Conservation (phyloP, 2,888 invertebrate species). For the Drosophila affinis region DNA sequence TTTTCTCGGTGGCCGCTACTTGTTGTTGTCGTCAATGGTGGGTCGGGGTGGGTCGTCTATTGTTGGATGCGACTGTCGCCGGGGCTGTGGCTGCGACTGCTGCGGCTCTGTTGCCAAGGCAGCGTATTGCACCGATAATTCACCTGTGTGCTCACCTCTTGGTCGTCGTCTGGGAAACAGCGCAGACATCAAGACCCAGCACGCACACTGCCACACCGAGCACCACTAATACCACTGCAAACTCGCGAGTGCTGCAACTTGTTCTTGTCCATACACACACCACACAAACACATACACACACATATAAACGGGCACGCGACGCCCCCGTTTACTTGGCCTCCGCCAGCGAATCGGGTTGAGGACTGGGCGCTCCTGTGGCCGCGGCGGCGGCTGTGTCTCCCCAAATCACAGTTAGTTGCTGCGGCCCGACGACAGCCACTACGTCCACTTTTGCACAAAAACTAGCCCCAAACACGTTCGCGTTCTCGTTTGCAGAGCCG, state of each 20-base stretch:
- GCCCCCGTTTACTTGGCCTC: slow-evolving; percentile 40
- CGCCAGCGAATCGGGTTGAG: slow-evolving; percentile 60
- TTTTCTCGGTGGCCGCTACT: slow-evolving; percentile 21
- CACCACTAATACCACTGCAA: slow-evolving; percentile 36
- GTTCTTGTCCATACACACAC: slow-evolving; percentile 53
- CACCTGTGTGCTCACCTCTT: slow-evolving; percentile 74
- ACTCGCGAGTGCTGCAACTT: slow-evolving; percentile 56
- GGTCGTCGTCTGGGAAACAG: slow-evolving; percentile 70
- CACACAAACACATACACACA: slow-evolving; percentile 9
- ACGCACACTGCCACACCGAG: slow-evolving; percentile 39
- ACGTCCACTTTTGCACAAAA: slow-evolving; percentile 62
- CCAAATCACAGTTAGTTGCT: slow-evolving; percentile 64
- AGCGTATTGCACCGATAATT: slow-evolving; percentile 75
- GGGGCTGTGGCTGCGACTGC: background rate
- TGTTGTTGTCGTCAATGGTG: slow-evolving; percentile 22
- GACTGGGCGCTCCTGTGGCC: slow-evolving; percentile 62
- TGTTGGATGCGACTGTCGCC: slow-evolving; percentile 24
- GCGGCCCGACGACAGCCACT: slow-evolving; percentile 38
- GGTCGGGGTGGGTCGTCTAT: slow-evolving; percentile 34
- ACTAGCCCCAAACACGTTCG: slow-evolving; percentile 71
- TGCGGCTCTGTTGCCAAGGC: slow-evolving; percentile 53
- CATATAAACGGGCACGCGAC: slow-evolving; percentile 21
- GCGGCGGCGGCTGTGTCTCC: slow-evolving; percentile 52
- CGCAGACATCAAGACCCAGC: slow-evolving; percentile 74
- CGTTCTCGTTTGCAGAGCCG: slow-evolving; percentile 46